Percentiles rank a stretch among this genome's conserved stretches.
Evolutionary conservation across 1,140 invertebrate species (phyloP).

Genomic region (Drosophila pruinosa): DNA sequence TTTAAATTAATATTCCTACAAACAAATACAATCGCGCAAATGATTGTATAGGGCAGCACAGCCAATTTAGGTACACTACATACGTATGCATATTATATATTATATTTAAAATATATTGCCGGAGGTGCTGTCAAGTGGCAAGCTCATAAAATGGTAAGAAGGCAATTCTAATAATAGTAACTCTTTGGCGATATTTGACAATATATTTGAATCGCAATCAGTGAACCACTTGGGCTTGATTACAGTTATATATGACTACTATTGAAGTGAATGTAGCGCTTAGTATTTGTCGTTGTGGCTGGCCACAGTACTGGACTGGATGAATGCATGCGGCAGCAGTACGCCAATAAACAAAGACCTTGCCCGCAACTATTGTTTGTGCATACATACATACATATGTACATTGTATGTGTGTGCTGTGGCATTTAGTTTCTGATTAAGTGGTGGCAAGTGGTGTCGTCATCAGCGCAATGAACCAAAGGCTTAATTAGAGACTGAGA

Average conservation of each 20-base stretch:
- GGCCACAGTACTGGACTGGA: not conserved
- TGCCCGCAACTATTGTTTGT: slow-evolving; percentile 7
- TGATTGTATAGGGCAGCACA: slow-evolving; percentile 4
- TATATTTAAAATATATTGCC: slow-evolving; percentile 59
- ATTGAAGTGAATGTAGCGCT: not conserved
- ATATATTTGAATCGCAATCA: slow-evolving; percentile 32
- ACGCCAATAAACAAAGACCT: slow-evolving; percentile 3
- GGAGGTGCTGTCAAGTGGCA: slow-evolving; percentile 15
- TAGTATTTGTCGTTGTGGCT: slow-evolving; percentile 13
- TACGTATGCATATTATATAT: not conserved
- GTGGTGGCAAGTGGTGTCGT: slow-evolving; percentile 23
- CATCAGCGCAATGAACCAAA: slow-evolving; percentile 27
- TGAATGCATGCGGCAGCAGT: slow-evolving; percentile 7
- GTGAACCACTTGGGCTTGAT: slow-evolving; percentile 24
- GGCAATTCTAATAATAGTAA: slow-evolving; percentile 28
- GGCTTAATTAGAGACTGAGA: slow-evolving; percentile 14
- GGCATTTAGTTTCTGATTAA: slow-evolving; percentile 34
- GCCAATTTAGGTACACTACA: slow-evolving; percentile 24
- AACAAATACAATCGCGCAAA: slow-evolving; percentile 7
- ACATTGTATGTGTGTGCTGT: not conserved
- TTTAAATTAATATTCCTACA: slow-evolving; percentile 1
- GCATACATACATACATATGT: not conserved
- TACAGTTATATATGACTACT: slow-evolving; percentile 5
- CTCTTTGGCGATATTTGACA: slow-evolving; percentile 1
- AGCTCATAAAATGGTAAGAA: not conserved